These are phyloP conservation scores for Hormaphis cornu DNA, from an alignment of 1,140 invertebrate species.

Conservation along the genomic window DNA sequence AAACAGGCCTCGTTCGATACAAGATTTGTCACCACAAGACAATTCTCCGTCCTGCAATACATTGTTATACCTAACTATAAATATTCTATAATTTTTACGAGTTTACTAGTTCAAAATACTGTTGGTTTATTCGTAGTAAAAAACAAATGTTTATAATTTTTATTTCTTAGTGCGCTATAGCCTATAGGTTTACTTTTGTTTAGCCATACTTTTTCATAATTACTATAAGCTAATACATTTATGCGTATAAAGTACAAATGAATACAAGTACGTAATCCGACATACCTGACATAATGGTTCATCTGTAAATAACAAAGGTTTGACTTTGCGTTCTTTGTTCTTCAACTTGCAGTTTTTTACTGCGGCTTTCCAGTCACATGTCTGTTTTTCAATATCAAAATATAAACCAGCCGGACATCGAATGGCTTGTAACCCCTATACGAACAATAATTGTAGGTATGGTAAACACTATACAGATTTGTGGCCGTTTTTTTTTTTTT, in stretches of 20 bases:
- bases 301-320: slow-evolving; percentile 79
- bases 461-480: too few species aligned
- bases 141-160: not conserved
- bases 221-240: too few species aligned
- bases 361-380: slow-evolving; percentile 88
- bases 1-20: slow-evolving; percentile 82
- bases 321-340: slow-evolving; percentile 80
- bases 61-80: not conserved
- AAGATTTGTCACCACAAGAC: slow-evolving; percentile 76
- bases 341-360: slow-evolving; percentile 89
- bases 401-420: slow-evolving; percentile 84
- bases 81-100: too few species aligned
- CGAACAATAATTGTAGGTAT: slow-evolving; percentile 31
- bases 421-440: slow-evolving; percentile 78
- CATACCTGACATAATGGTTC: slow-evolving; percentile 71
- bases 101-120: too few species aligned
- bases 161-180: too few species aligned
- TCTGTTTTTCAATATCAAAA: slow-evolving; percentile 93
- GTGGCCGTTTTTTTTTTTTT: too few species aligned
- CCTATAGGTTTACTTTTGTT: too few species aligned
- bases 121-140: too few species aligned
- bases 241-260: too few species aligned
- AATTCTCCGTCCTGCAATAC: slow-evolving; percentile 62
- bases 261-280: too few species aligned
- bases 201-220: too few species aligned